A percentile compares a stretch with the other conserved stretches of the same genome.
Evolutionary conservation across 2,797 vertebrate species (phyloP).

Genomic region (Tapirus indicus): DNA sequence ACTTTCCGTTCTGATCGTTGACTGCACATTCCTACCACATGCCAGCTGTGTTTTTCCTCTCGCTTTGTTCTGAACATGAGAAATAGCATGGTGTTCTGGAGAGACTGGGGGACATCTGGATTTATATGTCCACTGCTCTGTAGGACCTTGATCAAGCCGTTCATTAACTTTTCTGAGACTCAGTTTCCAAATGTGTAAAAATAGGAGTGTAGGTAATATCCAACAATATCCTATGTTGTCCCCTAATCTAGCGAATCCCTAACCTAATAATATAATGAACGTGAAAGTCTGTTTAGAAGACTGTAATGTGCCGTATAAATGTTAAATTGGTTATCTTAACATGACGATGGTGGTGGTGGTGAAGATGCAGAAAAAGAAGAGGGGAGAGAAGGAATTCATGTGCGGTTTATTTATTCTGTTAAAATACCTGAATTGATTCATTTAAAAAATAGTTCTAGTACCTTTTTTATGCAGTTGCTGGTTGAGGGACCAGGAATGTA

Average conservation of each 20-base stretch:
- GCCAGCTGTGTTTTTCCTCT: background rate
- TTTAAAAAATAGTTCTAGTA: background rate
- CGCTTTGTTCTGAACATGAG: background rate
- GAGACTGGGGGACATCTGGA: background rate
- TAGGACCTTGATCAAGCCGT: background rate
- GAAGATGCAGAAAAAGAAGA: background rate
- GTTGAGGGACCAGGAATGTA: background rate
- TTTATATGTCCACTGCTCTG: background rate
- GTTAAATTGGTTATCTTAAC: background rate
- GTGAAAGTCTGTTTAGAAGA: background rate
- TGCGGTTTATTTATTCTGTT: background rate
- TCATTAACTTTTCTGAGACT: background rate
- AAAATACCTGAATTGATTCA: background rate
- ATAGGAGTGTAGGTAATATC: background rate
- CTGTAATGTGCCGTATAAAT: no score
- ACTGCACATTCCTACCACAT: no score
- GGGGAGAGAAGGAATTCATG: no score
- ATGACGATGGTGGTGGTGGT: background rate
- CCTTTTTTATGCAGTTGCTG: background rate
- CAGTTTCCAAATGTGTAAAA: background rate
- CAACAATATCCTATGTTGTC: background rate
- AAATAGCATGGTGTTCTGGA: background rate
- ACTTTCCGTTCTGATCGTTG: background rate
- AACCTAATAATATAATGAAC: background rate
- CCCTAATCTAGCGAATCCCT: background rate